Conservation (phyloP, 2,888 invertebrate species). For the Folsomia manolachei region DNA sequence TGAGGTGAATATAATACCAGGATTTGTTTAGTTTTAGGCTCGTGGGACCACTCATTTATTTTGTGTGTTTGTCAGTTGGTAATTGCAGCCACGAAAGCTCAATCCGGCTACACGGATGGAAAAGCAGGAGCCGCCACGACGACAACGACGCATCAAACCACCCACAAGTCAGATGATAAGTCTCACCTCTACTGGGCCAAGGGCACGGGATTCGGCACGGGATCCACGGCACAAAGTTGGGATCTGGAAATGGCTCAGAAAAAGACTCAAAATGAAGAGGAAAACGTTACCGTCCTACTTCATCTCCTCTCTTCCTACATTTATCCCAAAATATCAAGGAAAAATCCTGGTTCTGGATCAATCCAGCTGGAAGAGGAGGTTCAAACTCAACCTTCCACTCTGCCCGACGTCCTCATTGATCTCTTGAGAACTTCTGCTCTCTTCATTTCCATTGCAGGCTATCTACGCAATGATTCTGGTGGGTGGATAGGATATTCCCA, state of each 20-base stretch:
- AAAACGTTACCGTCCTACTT: slow-evolving; percentile 82
- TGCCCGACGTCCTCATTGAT: slow-evolving; percentile 72
- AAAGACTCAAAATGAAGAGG: slow-evolving; percentile 85
- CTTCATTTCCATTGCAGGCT: slow-evolving; percentile 82
- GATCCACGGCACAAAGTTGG: slow-evolving; percentile 93
- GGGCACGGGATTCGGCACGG: slow-evolving; percentile 94
- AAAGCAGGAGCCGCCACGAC: slow-evolving; percentile 2
- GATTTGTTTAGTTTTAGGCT: no score
- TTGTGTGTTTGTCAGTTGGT: slow-evolving; percentile 43
- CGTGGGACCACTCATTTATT: no score
- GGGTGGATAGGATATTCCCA: slow-evolving; percentile 31
- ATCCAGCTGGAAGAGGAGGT: slow-evolving; percentile 24
- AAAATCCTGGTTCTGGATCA: slow-evolving; percentile 10
- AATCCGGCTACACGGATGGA: slow-evolving; percentile 51
- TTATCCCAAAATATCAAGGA: slow-evolving; percentile 61
- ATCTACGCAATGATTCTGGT: slow-evolving; percentile 88
- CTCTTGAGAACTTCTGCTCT: slow-evolving; percentile 78
- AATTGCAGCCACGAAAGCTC: slow-evolving; percentile 52
- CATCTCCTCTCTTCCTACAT: slow-evolving; percentile 84
- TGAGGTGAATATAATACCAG: slow-evolving; percentile 53
- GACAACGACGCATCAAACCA: neutral
- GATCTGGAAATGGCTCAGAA: slow-evolving; percentile 92
- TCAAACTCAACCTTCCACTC: slow-evolving; percentile 28
- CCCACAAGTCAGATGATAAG: slow-evolving; percentile 63
- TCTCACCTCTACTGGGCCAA: slow-evolving; percentile 89